These are phyloP conservation scores for Scophthalmus maximus DNA, from an alignment of 2,113 vertebrate species.

Conservation along the genomic window DNA sequence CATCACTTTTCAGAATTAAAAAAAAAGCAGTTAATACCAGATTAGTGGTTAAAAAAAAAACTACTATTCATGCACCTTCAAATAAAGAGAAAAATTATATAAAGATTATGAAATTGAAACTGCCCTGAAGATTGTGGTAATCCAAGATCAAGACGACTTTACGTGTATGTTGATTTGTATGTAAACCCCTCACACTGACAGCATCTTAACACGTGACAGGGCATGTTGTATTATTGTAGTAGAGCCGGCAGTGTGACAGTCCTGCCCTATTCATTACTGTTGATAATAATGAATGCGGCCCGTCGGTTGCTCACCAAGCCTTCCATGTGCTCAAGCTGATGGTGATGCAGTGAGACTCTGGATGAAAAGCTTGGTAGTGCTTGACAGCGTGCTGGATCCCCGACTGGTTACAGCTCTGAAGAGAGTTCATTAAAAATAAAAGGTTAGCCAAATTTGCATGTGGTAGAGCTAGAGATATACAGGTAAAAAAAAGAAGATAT, in stretches of 20 bases:
- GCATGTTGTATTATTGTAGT: not conserved
- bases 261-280: slow-evolving; percentile 13
- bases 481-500: too few relatives aligned
- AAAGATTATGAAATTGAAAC: not conserved
- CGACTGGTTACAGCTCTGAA: slow-evolving; percentile 91
- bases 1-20: not conserved
- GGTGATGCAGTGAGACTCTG: slow-evolving; percentile 91
- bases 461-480: not conserved
- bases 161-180: not conserved
- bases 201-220: not conserved
- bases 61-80: too few relatives aligned
- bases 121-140: not conserved
- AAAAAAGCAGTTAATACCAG: not conserved
- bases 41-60: too few relatives aligned
- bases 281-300: slow-evolving; percentile 14
- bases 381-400: slow-evolving; percentile 91
- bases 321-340: slow-evolving; percentile 93
- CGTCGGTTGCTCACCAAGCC: slow-evolving; percentile 88
- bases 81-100: not conserved
- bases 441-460: not conserved
- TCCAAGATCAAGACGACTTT: not conserved
- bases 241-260: not conserved
- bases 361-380: slow-evolving; percentile 86
- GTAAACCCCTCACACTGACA: not conserved
- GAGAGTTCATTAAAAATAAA: not conserved